Percentiles rank a stretch among this genome's conserved stretches.
phyloP scores from a whole-genome alignment of 2,888 invertebrate genomes.

The Pandemis cinnamomeana region DNA sequence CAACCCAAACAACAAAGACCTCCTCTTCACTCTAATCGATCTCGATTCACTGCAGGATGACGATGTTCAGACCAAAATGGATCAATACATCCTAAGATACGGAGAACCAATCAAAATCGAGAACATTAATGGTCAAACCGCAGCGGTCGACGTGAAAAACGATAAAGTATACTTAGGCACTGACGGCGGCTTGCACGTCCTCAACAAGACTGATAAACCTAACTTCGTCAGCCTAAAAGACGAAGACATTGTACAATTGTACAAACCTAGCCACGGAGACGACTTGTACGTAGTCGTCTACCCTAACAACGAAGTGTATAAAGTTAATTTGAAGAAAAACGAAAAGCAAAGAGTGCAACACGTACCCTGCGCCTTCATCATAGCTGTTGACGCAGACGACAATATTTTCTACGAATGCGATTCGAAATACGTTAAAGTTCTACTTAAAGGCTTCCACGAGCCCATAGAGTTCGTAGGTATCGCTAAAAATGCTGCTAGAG shows the following conservation, averaged over 20 bases:
- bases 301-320: conserved; percentile 72
- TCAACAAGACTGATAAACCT: conserved; percentile 66
- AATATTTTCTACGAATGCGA: conserved; percentile 78
- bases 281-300: conserved; percentile 69
- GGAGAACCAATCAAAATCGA: conserved; percentile 68
- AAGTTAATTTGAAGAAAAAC: conserved; percentile 63
- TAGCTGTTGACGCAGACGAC: conserved; percentile 70
- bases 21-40: conserved; percentile 75
- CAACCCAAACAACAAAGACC: conserved; percentile 64
- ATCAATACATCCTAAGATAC: conserved; percentile 69
- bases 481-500: conserved; percentile 71
- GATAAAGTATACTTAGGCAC: conserved; percentile 71
- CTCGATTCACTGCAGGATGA: conserved; percentile 73
- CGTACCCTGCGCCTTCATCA: conserved; percentile 73
- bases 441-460: conserved; percentile 73
- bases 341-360: conserved; percentile 67
- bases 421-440: conserved; percentile 75
- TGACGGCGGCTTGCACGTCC: conserved; percentile 66
- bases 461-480: conserved; percentile 77
- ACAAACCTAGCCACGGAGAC: conserved; percentile 62
- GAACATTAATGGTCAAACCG: conserved; percentile 71
- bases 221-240: conserved; percentile 68
- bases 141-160: conserved; percentile 66
- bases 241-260: conserved; percentile 75
- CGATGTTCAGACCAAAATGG: conserved; percentile 76